These are phyloP conservation scores for Apodemia duryi DNA, from an alignment of 2,888 invertebrate genomes.

Conservation along the genomic window DNA sequence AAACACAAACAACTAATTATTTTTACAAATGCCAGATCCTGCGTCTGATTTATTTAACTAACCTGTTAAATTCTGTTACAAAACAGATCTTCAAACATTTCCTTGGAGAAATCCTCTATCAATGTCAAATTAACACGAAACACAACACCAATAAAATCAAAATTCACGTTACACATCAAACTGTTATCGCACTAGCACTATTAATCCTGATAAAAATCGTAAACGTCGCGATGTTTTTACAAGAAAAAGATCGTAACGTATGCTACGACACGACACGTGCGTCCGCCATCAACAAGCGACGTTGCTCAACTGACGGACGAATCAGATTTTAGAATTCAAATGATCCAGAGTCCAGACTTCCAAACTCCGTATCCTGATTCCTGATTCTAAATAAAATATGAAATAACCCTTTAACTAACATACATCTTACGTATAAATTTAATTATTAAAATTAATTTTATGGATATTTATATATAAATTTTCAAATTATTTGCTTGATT, in stretches of 20 bases:
- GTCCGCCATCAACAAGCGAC: not conserved
- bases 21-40: not conserved
- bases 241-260: not conserved
- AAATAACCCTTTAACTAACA: too few relatives aligned
- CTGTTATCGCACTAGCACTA: slow-evolving; percentile 3
- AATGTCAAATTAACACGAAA: slow-evolving; percentile 13
- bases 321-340: slow-evolving; percentile 8
- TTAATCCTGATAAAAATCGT: slow-evolving; percentile 8
- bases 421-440: too few relatives aligned
- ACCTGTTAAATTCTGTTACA: slow-evolving; percentile 8
- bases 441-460: too few relatives aligned
- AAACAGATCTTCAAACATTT: slow-evolving; percentile 9
- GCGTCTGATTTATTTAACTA: slow-evolving; percentile 2
- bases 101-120: slow-evolving; percentile 6
- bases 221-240: slow-evolving; percentile 12
- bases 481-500: too few relatives aligned
- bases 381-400: not conserved
- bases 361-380: not conserved
- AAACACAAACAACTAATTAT: not conserved
- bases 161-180: slow-evolving; percentile 3
- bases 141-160: slow-evolving; percentile 12
- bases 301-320: slow-evolving; percentile 8
- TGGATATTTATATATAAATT: too few relatives aligned
- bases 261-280: not conserved
- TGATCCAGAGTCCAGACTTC: not conserved